phyloP scores from a whole-genome alignment of 2,888 invertebrate genomes.

The Girardia tigrina region DNA sequence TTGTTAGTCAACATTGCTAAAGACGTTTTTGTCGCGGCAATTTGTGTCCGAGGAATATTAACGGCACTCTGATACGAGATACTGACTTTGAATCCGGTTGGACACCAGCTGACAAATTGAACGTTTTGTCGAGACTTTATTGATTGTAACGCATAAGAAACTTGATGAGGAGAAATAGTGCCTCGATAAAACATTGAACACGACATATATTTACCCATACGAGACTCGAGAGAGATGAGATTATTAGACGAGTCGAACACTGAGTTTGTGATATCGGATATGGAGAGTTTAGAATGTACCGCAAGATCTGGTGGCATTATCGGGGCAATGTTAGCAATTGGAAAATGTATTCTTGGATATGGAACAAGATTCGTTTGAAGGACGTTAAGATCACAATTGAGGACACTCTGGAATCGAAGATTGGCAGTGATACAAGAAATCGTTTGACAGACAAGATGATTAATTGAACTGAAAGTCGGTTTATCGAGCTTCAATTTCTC shows the following conservation, averaged over 20 bases:
- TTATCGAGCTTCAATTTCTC: too few relatives aligned
- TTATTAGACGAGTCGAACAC: conserved; percentile 69
- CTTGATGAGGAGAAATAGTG: conserved; percentile 39
- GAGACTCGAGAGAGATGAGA: conserved; percentile 63
- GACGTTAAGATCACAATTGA: conserved; percentile 20
- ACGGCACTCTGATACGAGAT: conserved; percentile 62
- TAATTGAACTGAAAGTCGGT: conserved; percentile 70
- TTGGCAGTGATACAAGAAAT: conserved; percentile 25
- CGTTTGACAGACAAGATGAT: conserved; percentile 60
- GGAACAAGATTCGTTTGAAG: conserved; percentile 33
- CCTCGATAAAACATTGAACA: conserved; percentile 36
- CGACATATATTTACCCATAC: conserved; percentile 32
- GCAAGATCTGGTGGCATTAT: conserved; percentile 30
- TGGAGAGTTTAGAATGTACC: conserved; percentile 55
- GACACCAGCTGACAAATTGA: conserved; percentile 35
- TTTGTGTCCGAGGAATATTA: conserved; percentile 44
- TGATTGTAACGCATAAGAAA: conserved; percentile 32
- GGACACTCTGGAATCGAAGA: conserved; percentile 27
- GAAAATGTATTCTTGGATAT: conserved; percentile 34
- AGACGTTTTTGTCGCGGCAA: conserved; percentile 60
- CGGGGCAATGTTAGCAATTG: conserved; percentile 11
- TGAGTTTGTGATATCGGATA: conserved; percentile 71
- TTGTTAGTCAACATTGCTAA: conserved; percentile 72
- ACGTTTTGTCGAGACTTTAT: conserved; percentile 4
- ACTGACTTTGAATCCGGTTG: conserved; percentile 51